These are phyloP conservation scores for Phengaris alcon DNA, from an alignment of 2,888 invertebrate species.

Conservation along the genomic window DNA sequence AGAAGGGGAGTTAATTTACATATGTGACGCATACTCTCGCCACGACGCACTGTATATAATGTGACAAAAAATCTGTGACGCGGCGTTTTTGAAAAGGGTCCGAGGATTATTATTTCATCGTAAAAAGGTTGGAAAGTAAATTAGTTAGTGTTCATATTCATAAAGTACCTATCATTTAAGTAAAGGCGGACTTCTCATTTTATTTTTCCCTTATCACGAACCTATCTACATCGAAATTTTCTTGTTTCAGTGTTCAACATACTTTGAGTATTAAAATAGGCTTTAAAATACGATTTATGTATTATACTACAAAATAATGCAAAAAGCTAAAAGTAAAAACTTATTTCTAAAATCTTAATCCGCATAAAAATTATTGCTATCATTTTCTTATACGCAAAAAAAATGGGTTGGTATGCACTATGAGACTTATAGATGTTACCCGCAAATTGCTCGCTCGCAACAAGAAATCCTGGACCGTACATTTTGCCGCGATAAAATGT, in stretches of 20 bases:
- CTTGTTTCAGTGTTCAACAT: slow-evolving; percentile 3
- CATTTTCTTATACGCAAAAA: no score
- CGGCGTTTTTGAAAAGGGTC: slow-evolving; percentile 18
- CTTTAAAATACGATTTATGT: no score
- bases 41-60: background rate
- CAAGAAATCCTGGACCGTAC: no score
- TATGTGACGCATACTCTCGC: background rate
- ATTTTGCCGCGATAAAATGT: no score
- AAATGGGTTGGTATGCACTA: no score
- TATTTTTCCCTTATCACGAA: background rate
- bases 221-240: background rate
- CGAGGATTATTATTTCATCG: slow-evolving; percentile 10
- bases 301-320: no score
- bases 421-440: no score
- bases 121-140: slow-evolving; percentile 19
- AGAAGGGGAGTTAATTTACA: background rate
- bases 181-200: slow-evolving; percentile 10
- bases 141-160: slow-evolving; percentile 24
- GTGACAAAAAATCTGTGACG: slow-evolving; percentile 10
- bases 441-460: no score
- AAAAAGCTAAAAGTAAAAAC: no score
- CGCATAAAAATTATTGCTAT: no score
- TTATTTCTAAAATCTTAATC: no score
- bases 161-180: slow-evolving; percentile 20
- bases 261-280: background rate